phyloP scores from a whole-genome alignment of 2,888 invertebrate genomes.

The Rotaria sp. region DNA sequence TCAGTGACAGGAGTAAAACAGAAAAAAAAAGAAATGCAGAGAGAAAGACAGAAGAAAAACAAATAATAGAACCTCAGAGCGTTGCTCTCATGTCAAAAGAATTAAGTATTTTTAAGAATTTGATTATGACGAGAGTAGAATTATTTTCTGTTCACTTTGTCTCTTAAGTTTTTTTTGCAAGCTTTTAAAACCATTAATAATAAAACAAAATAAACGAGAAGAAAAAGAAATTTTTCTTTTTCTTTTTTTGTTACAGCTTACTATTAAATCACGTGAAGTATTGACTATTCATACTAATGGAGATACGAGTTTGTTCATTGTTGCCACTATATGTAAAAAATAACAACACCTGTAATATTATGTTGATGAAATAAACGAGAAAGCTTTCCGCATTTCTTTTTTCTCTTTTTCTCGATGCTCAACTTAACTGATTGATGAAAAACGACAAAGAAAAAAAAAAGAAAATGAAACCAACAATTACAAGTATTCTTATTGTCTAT shows the following conservation, averaged over 20 bases:
- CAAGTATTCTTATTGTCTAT: neutral
- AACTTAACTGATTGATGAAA: neutral
- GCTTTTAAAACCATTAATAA: neutral
- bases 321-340: neutral
- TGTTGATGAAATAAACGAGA: neutral
- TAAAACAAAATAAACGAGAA: neutral
- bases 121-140: neutral
- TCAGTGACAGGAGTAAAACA: too few relatives aligned
- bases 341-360: neutral
- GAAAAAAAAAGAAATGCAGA: too few relatives aligned
- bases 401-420: neutral
- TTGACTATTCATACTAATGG: neutral
- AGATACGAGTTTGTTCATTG: neutral
- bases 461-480: neutral
- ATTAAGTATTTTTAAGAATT: neutral
- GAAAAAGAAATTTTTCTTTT: neutral
- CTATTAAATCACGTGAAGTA: neutral
- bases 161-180: neutral
- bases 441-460: neutral
- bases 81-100: too few relatives aligned
- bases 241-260: neutral
- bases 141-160: neutral
- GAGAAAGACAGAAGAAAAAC: too few relatives aligned
- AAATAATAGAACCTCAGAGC: too few relatives aligned
- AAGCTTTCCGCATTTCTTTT: neutral